These are phyloP conservation scores for Ispidina lecontei DNA, from an alignment of 2,797 vertebrate genomes.

Conservation along the genomic window DNA sequence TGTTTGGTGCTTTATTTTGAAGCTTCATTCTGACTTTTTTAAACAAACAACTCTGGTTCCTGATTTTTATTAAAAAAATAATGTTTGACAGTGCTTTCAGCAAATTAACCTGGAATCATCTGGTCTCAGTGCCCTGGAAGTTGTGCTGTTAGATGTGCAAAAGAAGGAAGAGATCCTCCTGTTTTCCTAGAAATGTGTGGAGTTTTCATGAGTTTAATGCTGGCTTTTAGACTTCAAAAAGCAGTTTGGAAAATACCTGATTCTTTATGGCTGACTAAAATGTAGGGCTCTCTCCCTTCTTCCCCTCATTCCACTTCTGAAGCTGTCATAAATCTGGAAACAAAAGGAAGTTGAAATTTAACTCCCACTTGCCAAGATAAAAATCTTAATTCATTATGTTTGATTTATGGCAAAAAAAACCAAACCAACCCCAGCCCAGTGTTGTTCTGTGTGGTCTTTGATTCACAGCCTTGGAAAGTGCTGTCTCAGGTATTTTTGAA, in stretches of 20 bases:
- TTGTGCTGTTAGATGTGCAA: background rate
- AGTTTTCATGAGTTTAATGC: background rate
- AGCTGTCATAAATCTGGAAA: background rate
- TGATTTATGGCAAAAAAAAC: background rate
- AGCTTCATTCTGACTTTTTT: background rate
- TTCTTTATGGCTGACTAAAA: background rate
- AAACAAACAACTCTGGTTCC: background rate
- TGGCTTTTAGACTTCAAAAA: background rate
- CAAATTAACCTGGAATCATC: background rate
- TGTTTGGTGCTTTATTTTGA: background rate
- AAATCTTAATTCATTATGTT: background rate
- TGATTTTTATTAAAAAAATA: background rate
- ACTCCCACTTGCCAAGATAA: background rate
- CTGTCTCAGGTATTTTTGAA: background rate
- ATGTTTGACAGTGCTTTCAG: background rate
- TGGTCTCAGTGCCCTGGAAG: background rate
- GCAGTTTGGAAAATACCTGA: background rate
- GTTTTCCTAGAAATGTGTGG: background rate
- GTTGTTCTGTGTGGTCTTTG: background rate
- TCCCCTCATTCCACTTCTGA: background rate
- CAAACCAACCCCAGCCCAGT: too few relatives aligned
- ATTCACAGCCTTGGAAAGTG: background rate
- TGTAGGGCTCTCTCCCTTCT: background rate
- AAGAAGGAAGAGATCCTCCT: conserved; percentile 17
- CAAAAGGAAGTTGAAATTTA: conserved; percentile 18